Evolutionary conservation across 2,113 vertebrate species (phyloP).

Genomic region (Brachionichthys hirsutus): DNA sequence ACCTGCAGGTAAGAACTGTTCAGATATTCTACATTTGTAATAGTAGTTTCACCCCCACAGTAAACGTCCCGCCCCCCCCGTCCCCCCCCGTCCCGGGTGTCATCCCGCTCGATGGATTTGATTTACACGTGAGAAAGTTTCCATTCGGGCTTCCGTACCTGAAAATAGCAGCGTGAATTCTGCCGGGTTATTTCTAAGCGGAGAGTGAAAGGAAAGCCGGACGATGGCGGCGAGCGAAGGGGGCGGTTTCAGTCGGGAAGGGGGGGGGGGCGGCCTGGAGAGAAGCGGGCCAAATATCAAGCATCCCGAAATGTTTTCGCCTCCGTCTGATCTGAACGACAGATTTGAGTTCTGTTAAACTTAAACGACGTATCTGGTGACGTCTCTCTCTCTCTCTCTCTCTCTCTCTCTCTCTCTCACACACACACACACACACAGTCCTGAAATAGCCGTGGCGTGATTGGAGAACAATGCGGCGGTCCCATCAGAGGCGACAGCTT

Average conservation of each 20-base stretch:
- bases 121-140: too few species aligned
- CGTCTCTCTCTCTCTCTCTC: not conserved
- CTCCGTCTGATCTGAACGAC: not conserved
- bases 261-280: not conserved
- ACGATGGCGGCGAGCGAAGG: not conserved
- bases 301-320: not conserved
- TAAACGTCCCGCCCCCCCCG: too few species aligned
- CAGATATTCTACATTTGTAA: too few species aligned
- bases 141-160: not conserved
- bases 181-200: slow-evolving; percentile 56
- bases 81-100: too few species aligned
- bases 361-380: not conserved
- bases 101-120: too few species aligned
- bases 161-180: slow-evolving; percentile 17
- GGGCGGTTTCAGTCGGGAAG: not conserved
- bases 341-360: not conserved
- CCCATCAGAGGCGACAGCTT: slow-evolving; percentile 53
- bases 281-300: not conserved
- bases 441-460: slow-evolving; percentile 60
- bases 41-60: too few species aligned
- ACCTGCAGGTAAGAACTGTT: too few species aligned
- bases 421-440: slow-evolving; percentile 12
- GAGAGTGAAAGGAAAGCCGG: slow-evolving; percentile 37
- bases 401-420: not conserved
- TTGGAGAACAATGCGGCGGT: slow-evolving; percentile 64